Percentiles rank a stretch among this genome's conserved stretches.
Evolutionary conservation across 2,113 vertebrate species (phyloP).

Genomic region (Diphyllodes magnificus): DNA sequence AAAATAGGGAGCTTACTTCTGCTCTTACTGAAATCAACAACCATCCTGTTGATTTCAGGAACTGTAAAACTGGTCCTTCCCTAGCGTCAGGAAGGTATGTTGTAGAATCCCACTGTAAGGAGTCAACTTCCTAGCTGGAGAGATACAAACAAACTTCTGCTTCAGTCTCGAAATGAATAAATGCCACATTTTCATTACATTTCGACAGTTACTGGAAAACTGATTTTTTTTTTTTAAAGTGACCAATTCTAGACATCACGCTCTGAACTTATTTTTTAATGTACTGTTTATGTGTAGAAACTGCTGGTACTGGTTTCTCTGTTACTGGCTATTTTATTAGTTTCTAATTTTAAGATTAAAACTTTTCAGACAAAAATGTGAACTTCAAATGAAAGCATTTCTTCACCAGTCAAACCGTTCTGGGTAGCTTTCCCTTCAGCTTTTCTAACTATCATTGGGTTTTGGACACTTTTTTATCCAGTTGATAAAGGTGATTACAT

Average conservation of each 20-base stretch:
- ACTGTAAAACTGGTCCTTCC: background rate
- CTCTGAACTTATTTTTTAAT: background rate
- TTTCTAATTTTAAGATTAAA: background rate
- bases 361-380: background rate
- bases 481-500: background rate
- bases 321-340: background rate
- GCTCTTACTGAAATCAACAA: background rate
- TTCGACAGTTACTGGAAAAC: background rate
- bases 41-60: background rate
- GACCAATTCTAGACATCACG: fast-evolving
- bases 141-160: background rate
- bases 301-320: background rate
- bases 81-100: background rate
- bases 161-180: background rate
- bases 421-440: background rate
- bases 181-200: background rate
- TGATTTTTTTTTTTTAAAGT: background rate
- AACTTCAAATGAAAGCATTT: background rate
- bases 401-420: background rate
- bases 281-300: background rate
- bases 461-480: background rate
- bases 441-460: background rate
- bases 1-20: background rate
- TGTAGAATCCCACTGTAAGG: background rate
- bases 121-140: background rate